Conservation (phyloP, 30 jellyfish, hydroid and myxozoan genomes). For the Cassiopea andromeda region DNA sequence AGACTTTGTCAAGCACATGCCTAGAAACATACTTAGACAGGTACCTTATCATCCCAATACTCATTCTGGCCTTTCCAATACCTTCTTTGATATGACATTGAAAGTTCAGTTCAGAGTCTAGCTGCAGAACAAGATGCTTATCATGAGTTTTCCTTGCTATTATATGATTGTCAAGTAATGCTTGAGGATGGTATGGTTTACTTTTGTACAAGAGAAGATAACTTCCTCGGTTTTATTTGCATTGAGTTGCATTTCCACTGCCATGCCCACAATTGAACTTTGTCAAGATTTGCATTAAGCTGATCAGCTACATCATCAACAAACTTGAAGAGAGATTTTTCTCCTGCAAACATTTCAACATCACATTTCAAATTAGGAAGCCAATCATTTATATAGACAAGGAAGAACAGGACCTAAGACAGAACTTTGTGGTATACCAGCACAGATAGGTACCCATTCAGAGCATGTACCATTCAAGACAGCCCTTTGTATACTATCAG, state of each 20-base stretch:
- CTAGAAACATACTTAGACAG: conserved; percentile 1
- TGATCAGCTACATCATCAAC: conserved; percentile 16
- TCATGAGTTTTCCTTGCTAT: conserved; percentile 4
- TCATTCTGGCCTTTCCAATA: conserved; percentile 12
- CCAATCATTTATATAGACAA: neutral
- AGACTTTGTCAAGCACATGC: neutral
- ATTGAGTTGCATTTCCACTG: neutral
- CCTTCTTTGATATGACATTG: conserved; percentile 18
- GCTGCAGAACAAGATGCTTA: conserved; percentile 2
- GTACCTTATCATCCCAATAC: conserved; percentile 1
- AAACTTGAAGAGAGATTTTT: conserved; percentile 16
- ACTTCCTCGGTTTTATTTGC: conserved; percentile 19
- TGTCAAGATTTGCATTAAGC: conserved; percentile 15
- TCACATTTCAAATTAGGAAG: conserved; percentile 13
- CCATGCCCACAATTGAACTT: neutral
- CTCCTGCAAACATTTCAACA: conserved; percentile 34
- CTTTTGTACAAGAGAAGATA: neutral
- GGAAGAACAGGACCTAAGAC: neutral
- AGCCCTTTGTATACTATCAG: neutral
- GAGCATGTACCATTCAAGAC: conserved; percentile 4
- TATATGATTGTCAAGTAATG: conserved; percentile 8
- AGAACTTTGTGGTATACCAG: conserved; percentile 4
- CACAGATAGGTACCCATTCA: neutral
- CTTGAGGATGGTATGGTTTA: neutral
- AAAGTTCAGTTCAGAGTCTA: conserved; percentile 19